A percentile compares a stretch with the other conserved stretches of the same genome.
These are phyloP conservation scores for Crypturellus tataupa DNA, from an alignment of 2,797 vertebrate species.

Conservation along the genomic window DNA sequence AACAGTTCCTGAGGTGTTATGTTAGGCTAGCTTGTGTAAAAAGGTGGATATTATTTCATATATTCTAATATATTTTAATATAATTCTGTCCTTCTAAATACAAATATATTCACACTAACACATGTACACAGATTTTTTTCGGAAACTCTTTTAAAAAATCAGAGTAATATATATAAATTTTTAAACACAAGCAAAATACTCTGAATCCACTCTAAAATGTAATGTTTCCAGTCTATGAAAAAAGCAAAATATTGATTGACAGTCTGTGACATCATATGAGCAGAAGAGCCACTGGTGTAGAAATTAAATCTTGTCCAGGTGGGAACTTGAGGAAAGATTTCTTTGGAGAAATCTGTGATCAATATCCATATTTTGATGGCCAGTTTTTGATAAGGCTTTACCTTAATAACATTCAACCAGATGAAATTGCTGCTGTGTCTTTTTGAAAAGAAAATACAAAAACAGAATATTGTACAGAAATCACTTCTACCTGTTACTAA, in stretches of 20 bases:
- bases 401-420: not conserved
- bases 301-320: not conserved
- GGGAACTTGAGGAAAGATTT: not conserved
- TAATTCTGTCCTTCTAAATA: not conserved
- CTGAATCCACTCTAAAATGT: not conserved
- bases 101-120: not conserved
- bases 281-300: not conserved
- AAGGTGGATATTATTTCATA: not conserved
- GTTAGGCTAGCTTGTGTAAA: not conserved
- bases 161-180: not conserved
- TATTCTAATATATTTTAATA: not conserved
- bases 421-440: not conserved
- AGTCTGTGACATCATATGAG: not conserved
- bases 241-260: not conserved
- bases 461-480: not conserved
- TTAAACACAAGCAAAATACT: not conserved
- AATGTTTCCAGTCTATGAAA: not conserved
- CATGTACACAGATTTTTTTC: not conserved
- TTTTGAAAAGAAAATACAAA: not conserved
- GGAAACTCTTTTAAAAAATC: not conserved
- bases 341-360: not conserved
- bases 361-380: not conserved
- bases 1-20: not conserved
- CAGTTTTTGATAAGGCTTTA: not conserved
- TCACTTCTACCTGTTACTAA: not conserved